Percentiles rank a stretch among this genome's conserved stretches.
Conservation (phyloP, 2,113 vertebrate genomes). For the Bos taurus region DNA sequence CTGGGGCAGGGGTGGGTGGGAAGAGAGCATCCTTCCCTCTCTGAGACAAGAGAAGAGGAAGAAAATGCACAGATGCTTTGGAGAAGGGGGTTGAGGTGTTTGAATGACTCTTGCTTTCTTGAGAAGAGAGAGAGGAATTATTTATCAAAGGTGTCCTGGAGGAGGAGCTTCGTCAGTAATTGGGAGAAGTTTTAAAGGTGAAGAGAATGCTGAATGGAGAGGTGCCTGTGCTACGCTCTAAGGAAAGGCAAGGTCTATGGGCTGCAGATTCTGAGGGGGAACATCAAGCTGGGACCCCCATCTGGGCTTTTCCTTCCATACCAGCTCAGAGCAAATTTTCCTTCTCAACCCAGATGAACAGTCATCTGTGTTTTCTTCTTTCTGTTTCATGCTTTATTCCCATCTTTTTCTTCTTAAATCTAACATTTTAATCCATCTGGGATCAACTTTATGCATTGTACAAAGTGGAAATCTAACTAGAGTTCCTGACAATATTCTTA, state of each 20-base stretch:
- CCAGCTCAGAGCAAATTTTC: neutral
- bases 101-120: neutral
- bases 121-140: neutral
- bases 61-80: neutral
- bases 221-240: neutral
- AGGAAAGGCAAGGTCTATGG: neutral
- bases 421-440: neutral
- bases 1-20: neutral
- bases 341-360: neutral
- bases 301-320: neutral
- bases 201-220: neutral
- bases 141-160: neutral
- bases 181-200: neutral
- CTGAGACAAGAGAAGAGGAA: neutral
- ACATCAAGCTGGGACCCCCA: neutral
- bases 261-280: neutral
- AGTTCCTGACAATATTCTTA: neutral
- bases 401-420: neutral
- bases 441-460: neutral
- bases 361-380: neutral
- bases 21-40: neutral
- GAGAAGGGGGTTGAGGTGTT: neutral
- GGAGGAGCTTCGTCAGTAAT: neutral
- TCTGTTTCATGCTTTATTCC: neutral
- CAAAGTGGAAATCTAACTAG: neutral